Conservation (phyloP, 2,797 vertebrate genomes). For the Zenarchopterus dispar region DNA sequence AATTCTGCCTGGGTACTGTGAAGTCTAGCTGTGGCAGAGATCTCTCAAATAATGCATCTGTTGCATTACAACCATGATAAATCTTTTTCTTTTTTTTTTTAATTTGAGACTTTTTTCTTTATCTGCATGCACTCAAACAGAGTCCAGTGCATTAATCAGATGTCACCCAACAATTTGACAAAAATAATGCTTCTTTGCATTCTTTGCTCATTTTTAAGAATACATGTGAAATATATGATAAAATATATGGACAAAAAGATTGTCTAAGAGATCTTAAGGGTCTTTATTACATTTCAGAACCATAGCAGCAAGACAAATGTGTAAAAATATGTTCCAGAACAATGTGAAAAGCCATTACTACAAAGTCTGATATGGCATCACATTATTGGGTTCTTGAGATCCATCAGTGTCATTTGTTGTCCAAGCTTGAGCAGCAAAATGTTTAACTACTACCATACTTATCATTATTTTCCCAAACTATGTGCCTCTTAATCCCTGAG, state of each 20-base stretch:
- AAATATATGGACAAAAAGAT: background rate
- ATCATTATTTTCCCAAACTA: too few species aligned
- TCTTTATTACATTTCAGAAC: too few species aligned
- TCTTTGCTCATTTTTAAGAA: background rate
- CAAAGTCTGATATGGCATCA: too few species aligned
- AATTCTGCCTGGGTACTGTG: slow-evolving; percentile 52
- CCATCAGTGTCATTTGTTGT: too few species aligned
- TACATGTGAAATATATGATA: too few species aligned
- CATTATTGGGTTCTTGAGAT: too few species aligned
- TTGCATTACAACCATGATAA: slow-evolving; percentile 55
- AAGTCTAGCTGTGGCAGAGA: slow-evolving; percentile 39
- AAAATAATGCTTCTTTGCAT: slow-evolving; percentile 5
- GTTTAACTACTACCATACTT: too few species aligned
- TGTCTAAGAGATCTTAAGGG: background rate
- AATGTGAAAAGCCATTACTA: too few species aligned
- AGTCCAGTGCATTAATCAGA: slow-evolving; percentile 15
- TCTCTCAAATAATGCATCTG: slow-evolving; percentile 30
- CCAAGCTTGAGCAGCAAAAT: too few species aligned
- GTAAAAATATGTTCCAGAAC: too few species aligned
- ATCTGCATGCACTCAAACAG: slow-evolving; percentile 20
- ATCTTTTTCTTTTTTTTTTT: background rate
- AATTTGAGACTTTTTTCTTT: background rate
- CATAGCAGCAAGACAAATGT: too few species aligned
- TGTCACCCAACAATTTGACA: slow-evolving; percentile 2
- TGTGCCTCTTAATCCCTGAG: too few species aligned